Evolutionary conservation across 2,113 vertebrate genomes (phyloP).

Genomic region (Nothoprocta perdicaria): DNA sequence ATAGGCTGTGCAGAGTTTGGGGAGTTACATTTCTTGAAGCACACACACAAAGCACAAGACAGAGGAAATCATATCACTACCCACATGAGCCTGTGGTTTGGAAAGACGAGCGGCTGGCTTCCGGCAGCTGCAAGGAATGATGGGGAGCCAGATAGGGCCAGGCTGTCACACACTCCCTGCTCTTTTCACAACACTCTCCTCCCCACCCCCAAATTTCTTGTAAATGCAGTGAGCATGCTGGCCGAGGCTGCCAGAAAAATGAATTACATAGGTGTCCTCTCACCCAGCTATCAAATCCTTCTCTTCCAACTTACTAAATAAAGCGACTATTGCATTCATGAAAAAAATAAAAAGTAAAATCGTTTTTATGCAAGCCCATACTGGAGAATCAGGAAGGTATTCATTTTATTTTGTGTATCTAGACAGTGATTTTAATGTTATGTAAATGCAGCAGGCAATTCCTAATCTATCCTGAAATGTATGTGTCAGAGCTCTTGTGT

Average conservation of each 20-base stretch:
- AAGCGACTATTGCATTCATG: not conserved
- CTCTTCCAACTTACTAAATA: conserved; percentile 8
- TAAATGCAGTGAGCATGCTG: not conserved
- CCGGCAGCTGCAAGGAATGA: conserved; percentile 78
- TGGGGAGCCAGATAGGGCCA: conserved; percentile 62
- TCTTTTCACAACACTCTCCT: not conserved
- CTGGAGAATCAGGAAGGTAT: conserved; percentile 54
- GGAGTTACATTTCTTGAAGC: conserved; percentile 34
- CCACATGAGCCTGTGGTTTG: conserved; percentile 75
- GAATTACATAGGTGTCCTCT: conserved; percentile 28
- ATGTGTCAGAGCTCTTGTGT: conserved; percentile 70
- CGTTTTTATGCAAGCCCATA: conserved; percentile 54
- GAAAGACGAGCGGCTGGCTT: conserved; percentile 72
- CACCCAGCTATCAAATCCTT: conserved; percentile 41
- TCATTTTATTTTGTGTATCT: conserved; percentile 68
- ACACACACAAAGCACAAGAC: conserved; percentile 25
- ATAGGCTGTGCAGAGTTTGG: not conserved
- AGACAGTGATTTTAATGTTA: conserved; percentile 78
- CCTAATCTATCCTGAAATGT: conserved; percentile 74
- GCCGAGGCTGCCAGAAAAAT: conserved; percentile 18
- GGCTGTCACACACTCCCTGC: conserved; percentile 20
- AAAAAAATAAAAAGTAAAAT: not conserved
- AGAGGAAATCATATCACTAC: conserved; percentile 64
- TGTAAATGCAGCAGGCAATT: conserved; percentile 72
- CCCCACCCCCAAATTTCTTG: not conserved